A percentile compares a stretch with the other conserved stretches of the same genome.
Evolutionary conservation across 2,888 invertebrate genomes (phyloP).

Genomic region (Cantharis rustica): DNA sequence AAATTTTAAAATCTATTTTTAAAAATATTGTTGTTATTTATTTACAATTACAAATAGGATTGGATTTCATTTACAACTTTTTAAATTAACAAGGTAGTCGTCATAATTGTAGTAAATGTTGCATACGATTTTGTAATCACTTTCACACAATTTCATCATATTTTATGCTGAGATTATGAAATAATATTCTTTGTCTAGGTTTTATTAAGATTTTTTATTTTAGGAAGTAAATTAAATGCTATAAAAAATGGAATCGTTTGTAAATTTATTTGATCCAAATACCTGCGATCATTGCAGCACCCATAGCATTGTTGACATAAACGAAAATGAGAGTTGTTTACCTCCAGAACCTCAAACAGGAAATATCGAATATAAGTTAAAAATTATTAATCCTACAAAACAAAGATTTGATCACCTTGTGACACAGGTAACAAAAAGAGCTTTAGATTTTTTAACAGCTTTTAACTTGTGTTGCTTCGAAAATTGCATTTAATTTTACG

Average conservation of each 20-base stretch:
- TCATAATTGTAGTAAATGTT: not conserved
- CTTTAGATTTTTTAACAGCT: not conserved
- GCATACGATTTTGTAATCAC: not conserved
- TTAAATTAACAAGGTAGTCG: not conserved
- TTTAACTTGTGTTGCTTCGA: not conserved
- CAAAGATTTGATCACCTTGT: conserved; percentile 94
- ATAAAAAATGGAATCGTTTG: not conserved
- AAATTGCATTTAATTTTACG: not conserved
- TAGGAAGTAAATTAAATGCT: not conserved
- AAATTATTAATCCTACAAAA: conserved; percentile 89
- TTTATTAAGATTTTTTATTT: not conserved
- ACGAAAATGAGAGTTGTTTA: conserved; percentile 60
- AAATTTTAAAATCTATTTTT: not conserved
- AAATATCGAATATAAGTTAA: conserved; percentile 95
- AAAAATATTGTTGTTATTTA: not conserved
- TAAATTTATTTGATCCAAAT: conserved; percentile 66
- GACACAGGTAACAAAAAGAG: conserved; percentile 72
- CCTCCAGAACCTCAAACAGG: conserved; percentile 94
- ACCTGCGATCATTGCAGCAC: conserved; percentile 59
- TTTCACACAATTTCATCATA: not conserved
- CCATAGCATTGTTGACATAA: conserved; percentile 55
- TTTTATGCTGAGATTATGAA: not conserved
- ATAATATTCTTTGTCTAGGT: not conserved
- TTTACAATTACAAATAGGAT: not conserved
- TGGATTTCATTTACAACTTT: not conserved